Conservation (phyloP, 2,113 vertebrate species). For the Micromys minutus region DNA sequence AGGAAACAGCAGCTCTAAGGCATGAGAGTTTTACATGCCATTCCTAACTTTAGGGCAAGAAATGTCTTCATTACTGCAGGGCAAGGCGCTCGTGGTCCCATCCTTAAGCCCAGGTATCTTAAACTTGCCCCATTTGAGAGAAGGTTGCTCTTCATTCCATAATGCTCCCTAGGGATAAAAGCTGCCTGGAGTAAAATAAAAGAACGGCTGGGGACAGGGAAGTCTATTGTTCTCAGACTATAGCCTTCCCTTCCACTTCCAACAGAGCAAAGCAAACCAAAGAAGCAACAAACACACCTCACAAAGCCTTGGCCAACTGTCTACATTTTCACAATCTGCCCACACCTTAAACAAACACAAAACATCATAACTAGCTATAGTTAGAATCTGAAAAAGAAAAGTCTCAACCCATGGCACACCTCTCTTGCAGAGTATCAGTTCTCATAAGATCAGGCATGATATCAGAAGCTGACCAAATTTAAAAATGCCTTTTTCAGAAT, state of each 20-base stretch:
- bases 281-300: conserved; percentile 52
- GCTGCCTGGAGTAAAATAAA: not conserved
- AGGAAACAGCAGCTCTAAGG: conserved; percentile 9
- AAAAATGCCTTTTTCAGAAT: conserved; percentile 37
- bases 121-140: not conserved
- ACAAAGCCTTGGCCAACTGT: not conserved
- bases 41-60: conserved; percentile 10
- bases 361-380: conserved; percentile 35
- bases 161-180: not conserved
- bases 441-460: conserved; percentile 10
- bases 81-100: not conserved
- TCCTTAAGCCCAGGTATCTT: not conserved
- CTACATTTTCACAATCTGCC: conserved; percentile 56
- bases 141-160: not conserved
- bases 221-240: not conserved
- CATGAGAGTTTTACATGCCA: not conserved
- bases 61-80: not conserved
- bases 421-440: not conserved
- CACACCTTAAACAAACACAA: conserved; percentile 67
- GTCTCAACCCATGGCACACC: conserved; percentile 45
- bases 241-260: not conserved
- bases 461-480: conserved; percentile 2
- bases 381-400: conserved; percentile 58
- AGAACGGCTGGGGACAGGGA: not conserved
- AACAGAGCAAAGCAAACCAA: conserved; percentile 50